A percentile compares a stretch with the other conserved stretches of the same genome.
These are phyloP conservation scores for Allobates femoralis DNA, from an alignment of 2,797 vertebrate genomes.

Conservation along the genomic window DNA sequence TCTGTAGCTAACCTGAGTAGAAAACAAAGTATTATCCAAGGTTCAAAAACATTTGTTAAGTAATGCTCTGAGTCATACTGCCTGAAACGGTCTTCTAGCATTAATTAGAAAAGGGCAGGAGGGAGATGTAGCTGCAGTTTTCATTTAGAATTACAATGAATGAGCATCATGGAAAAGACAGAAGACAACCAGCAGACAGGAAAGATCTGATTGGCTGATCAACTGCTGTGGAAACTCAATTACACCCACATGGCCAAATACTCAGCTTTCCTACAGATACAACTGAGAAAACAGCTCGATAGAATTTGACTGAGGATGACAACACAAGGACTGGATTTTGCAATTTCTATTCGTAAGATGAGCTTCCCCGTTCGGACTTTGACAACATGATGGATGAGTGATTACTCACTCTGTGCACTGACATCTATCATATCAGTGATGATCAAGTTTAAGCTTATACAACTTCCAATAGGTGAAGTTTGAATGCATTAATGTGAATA, in stretches of 20 bases:
- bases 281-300: not conserved
- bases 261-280: not conserved
- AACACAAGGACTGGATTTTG: not conserved
- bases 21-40: not conserved
- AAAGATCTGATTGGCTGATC: not conserved
- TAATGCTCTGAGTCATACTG: no score
- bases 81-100: no score
- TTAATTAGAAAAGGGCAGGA: not conserved
- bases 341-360: not conserved
- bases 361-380: not conserved
- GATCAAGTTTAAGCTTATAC: not conserved
- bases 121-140: not conserved
- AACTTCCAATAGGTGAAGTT: not conserved
- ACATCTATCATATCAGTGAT: not conserved
- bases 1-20: slow-evolving; percentile 88
- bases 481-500: not conserved
- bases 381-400: not conserved
- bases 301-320: not conserved
- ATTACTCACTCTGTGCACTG: not conserved
- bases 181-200: not conserved
- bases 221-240: not conserved
- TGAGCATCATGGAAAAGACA: no score
- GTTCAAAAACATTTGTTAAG: not conserved
- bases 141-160: not conserved
- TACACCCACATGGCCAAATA: not conserved